Evolutionary conservation across 2,113 vertebrate species (phyloP).

Genomic region (Seriola rivoliana): DNA sequence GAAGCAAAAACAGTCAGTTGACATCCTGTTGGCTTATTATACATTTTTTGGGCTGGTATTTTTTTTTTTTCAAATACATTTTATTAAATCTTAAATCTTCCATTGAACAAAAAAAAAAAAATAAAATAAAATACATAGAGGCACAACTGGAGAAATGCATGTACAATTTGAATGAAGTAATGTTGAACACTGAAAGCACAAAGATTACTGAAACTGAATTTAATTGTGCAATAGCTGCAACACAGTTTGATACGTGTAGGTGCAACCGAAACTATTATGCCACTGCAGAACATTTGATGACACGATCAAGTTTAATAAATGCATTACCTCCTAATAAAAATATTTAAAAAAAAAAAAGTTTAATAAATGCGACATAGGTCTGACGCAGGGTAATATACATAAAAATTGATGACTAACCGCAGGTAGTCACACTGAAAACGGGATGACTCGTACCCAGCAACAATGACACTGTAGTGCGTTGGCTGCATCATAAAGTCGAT

Average conservation of each 20-base stretch:
- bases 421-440: background rate
- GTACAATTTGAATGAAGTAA: background rate
- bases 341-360: background rate
- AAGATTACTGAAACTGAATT: background rate
- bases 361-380: background rate
- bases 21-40: background rate
- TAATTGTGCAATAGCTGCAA: background rate
- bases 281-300: background rate
- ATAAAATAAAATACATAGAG: background rate
- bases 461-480: background rate
- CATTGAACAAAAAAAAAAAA: too few relatives aligned
- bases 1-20: background rate
- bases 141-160: background rate
- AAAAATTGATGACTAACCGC: constrained; percentile 4
- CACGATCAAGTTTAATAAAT: background rate
- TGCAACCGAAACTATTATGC: background rate
- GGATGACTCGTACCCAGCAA: constrained; percentile 3
- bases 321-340: too few relatives aligned
- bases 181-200: background rate
- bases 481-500: background rate
- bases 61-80: background rate
- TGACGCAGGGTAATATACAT: background rate
- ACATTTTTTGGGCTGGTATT: background rate
- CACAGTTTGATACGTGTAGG: background rate
- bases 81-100: too few relatives aligned